These are phyloP conservation scores for Sphaeridia pumilis DNA, from an alignment of 2,888 invertebrate genomes.

Conservation along the genomic window DNA sequence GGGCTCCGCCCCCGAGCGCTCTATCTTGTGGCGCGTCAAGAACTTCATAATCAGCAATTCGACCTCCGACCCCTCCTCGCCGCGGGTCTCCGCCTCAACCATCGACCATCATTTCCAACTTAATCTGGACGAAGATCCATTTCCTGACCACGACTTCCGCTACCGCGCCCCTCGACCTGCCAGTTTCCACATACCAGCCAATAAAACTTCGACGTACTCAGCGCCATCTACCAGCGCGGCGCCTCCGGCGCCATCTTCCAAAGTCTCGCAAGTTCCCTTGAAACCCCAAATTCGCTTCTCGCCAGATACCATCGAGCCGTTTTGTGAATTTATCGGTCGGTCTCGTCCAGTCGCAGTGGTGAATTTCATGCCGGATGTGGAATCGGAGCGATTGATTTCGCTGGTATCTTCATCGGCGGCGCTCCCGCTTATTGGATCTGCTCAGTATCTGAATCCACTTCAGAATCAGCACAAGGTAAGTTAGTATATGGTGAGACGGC, in stretches of 20 bases:
- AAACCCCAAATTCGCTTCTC: conserved; percentile 7
- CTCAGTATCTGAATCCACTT: conserved; percentile 27
- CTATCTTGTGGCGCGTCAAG: conserved; percentile 27
- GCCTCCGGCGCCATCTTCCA: background rate
- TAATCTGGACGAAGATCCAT: background rate
- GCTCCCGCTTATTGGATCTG: conserved; percentile 29
- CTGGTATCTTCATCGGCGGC: conserved; percentile 24
- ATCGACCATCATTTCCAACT: background rate
- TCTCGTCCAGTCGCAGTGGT: conserved; percentile 31
- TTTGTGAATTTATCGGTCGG: conserved; percentile 29
- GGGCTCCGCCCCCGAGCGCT: conserved; percentile 4
- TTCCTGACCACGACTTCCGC: background rate
- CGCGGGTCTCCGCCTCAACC: background rate
- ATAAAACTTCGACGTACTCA: background rate
- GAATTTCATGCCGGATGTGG: conserved; percentile 28
- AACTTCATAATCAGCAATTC: conserved; percentile 22
- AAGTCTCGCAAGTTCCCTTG: background rate
- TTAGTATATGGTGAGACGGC: conserved; percentile 13
- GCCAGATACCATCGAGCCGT: conserved; percentile 23
- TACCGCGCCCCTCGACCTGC: background rate
- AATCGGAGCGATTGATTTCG: conserved; percentile 28
- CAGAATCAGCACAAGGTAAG: conserved; percentile 31
- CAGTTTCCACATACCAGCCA: background rate
- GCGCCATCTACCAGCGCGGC: background rate
- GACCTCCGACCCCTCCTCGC: background rate